These are phyloP conservation scores for Numenius phaeopus DNA, from an alignment of 2,797 vertebrate genomes.

Conservation along the genomic window DNA sequence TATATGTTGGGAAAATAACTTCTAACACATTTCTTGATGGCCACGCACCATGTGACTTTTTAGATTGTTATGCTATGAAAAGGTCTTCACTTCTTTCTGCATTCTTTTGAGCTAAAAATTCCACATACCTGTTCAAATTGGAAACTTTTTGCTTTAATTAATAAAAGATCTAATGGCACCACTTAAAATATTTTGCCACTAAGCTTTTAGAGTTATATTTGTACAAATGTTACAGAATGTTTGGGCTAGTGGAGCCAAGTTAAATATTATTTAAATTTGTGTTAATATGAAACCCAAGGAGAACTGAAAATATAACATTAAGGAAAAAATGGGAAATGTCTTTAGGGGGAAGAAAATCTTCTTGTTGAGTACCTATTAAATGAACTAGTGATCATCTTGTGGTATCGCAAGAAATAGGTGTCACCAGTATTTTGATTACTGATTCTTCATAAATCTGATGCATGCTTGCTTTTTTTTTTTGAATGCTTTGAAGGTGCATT, in stretches of 20 bases:
- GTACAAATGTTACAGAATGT: conserved; percentile 24
- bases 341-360: background rate
- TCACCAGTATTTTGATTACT: background rate
- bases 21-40: background rate
- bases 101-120: background rate
- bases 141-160: conserved; percentile 36
- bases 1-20: background rate
- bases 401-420: background rate
- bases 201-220: conserved; percentile 6
- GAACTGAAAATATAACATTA: background rate
- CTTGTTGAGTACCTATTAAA: background rate
- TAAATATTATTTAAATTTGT: conserved; percentile 60
- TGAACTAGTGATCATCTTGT: background rate
- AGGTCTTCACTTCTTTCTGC: background rate
- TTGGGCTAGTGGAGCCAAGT: conserved; percentile 25
- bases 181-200: conserved; percentile 35
- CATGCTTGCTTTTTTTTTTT: background rate
- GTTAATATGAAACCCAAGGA: conserved; percentile 37
- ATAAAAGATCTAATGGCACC: conserved; percentile 9
- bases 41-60: background rate
- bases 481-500: background rate
- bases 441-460: background rate
- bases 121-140: background rate
- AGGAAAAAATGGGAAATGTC: background rate
- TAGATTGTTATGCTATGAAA: background rate